phyloP scores from a whole-genome alignment of 2,113 vertebrate genomes.

The Chitala chitala region DNA sequence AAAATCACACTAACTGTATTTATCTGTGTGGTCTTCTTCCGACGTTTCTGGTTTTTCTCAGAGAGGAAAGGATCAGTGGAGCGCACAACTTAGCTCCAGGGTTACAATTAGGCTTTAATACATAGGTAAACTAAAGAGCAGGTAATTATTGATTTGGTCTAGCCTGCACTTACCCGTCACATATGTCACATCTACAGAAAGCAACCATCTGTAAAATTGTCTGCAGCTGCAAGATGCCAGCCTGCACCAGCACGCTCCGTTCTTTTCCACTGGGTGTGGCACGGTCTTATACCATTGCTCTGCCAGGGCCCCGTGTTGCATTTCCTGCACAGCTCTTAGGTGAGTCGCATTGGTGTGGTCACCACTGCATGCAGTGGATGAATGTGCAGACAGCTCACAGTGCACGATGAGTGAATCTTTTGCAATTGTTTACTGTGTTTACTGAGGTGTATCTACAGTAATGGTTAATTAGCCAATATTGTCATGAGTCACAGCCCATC shows the following conservation, averaged over 20 bases:
- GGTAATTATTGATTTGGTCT: slow-evolving; percentile 21
- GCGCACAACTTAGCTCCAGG: not conserved
- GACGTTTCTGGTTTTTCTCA: not conserved
- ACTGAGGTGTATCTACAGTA: too few species aligned
- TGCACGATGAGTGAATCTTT: too few species aligned
- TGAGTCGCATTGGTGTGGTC: not conserved
- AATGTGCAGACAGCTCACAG: too few species aligned
- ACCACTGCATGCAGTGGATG: not conserved
- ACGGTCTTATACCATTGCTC: not conserved
- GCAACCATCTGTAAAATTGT: slow-evolving; percentile 20
- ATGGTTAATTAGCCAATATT: not conserved
- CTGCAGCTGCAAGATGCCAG: not conserved
- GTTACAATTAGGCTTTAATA: slow-evolving; percentile 18
- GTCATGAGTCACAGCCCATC: not conserved
- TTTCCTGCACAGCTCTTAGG: not conserved
- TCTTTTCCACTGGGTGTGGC: not conserved
- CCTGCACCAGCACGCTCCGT: not conserved
- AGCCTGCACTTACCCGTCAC: slow-evolving; percentile 9
- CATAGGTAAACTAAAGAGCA: slow-evolving; percentile 17
- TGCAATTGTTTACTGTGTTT: too few species aligned
- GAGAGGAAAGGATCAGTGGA: not conserved
- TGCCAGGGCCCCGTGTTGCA: not conserved
- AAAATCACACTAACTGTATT: not conserved
- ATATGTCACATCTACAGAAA: slow-evolving; percentile 11
- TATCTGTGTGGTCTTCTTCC: slow-evolving; percentile 23